phyloP scores from a whole-genome alignment of 2,113 vertebrate genomes.

The Nycticorax nycticorax region DNA sequence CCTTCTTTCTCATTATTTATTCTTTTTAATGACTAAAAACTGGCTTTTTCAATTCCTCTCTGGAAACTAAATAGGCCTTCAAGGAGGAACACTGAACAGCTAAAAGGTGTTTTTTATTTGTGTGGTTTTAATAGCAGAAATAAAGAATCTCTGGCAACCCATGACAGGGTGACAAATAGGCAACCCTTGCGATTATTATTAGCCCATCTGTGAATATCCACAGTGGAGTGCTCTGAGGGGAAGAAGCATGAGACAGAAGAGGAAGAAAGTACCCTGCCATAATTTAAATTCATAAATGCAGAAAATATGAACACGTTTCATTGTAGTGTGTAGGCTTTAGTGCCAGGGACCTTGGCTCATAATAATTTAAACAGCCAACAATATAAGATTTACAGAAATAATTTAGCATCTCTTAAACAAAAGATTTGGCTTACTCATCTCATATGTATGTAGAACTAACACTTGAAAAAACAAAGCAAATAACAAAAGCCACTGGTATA shows the following conservation, averaged over 20 bases:
- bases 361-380: constrained; percentile 45
- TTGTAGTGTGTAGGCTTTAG: neutral
- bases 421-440: constrained; percentile 10
- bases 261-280: neutral
- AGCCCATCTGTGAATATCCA: constrained; percentile 50
- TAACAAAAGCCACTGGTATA: neutral
- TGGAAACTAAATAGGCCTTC: neutral
- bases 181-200: constrained; percentile 7
- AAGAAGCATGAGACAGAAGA: constrained; percentile 4
- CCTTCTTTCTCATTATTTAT: neutral
- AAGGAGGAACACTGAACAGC: neutral
- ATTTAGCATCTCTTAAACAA: constrained; percentile 54
- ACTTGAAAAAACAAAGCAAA: neutral
- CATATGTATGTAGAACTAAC: neutral
- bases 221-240: constrained; percentile 12
- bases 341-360: neutral
- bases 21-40: neutral
- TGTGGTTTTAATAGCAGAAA: constrained; percentile 44
- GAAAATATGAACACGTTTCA: constrained; percentile 19
- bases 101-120: constrained; percentile 11
- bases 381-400: constrained; percentile 41
- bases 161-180: constrained; percentile 38
- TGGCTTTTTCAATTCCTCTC: neutral
- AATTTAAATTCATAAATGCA: constrained; percentile 55
- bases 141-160: constrained; percentile 36